Evolutionary conservation across 2,113 vertebrate species (phyloP).

Genomic region (Sphaerodactylus townsendi): DNA sequence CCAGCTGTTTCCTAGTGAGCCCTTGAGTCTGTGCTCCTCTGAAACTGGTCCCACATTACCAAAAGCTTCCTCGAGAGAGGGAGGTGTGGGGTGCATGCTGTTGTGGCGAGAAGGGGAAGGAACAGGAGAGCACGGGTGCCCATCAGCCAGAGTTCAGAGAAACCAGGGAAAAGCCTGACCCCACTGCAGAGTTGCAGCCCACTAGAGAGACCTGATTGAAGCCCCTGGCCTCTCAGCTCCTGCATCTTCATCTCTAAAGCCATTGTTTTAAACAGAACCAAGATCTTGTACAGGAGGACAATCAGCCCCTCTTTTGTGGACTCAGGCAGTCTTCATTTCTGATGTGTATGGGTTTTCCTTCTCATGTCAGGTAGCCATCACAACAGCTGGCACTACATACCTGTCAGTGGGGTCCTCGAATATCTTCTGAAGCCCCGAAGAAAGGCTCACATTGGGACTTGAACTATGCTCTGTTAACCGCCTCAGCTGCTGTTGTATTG

Average conservation of each 20-base stretch:
- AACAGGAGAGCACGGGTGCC: too few species aligned
- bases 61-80: too few species aligned
- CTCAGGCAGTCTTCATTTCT: neutral
- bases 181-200: too few species aligned
- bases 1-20: too few species aligned
- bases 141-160: too few species aligned
- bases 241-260: neutral
- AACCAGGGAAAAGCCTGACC: too few species aligned
- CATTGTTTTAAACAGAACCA: neutral
- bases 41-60: too few species aligned
- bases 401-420: slow-evolving; percentile 90
- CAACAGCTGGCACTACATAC: slow-evolving; percentile 66
- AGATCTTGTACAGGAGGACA: neutral
- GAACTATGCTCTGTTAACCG: slow-evolving; percentile 87
- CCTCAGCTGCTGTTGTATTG: slow-evolving; percentile 85
- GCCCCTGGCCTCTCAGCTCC: too few species aligned
- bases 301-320: neutral
- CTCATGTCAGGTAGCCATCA: neutral
- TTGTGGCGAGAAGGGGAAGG: too few species aligned
- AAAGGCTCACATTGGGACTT: slow-evolving; percentile 88
- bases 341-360: neutral
- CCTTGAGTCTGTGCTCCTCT: too few species aligned
- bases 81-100: too few species aligned
- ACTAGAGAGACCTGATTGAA: too few species aligned
- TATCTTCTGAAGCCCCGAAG: slow-evolving; percentile 93